Percentiles rank a stretch among this genome's conserved stretches.
These are phyloP conservation scores for Myiagra hebetior DNA, from an alignment of 2,113 vertebrate genomes.

Conservation along the genomic window DNA sequence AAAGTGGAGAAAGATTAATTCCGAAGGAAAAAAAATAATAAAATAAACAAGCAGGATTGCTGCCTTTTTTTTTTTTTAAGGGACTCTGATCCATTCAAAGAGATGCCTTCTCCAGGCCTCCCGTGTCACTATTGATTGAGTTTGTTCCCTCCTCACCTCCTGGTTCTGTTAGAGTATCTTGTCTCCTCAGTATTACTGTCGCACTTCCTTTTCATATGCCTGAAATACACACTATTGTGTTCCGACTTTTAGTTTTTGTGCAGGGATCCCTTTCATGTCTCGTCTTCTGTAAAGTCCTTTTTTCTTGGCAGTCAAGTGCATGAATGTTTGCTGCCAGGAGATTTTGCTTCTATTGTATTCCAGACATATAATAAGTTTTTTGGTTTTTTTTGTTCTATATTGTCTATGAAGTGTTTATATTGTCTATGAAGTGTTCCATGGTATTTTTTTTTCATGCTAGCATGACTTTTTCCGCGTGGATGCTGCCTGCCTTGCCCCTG, in stretches of 20 bases:
- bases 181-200: conserved; percentile 70
- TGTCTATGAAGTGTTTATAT: conserved; percentile 43
- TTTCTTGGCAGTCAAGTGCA: conserved; percentile 75
- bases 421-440: conserved; percentile 29
- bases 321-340: conserved; percentile 73
- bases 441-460: not conserved
- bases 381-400: conserved; percentile 53
- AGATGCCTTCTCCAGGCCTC: conserved; percentile 25
- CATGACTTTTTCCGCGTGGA: conserved; percentile 41
- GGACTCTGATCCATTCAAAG: conserved; percentile 49
- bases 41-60: conserved; percentile 23
- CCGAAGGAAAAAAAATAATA: not conserved
- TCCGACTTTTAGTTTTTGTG: conserved; percentile 74
- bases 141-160: conserved; percentile 57
- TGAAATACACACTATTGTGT: conserved; percentile 78
- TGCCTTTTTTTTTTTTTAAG: not conserved
- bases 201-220: conserved; percentile 70
- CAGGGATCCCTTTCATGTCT: conserved; percentile 75
- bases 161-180: conserved; percentile 59
- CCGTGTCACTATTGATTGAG: conserved; percentile 63
- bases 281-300: conserved; percentile 73
- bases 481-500: not conserved
- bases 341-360: conserved; percentile 72
- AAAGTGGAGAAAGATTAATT: conserved; percentile 69
- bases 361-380: conserved; percentile 40